Evolutionary conservation across 2,113 vertebrate species (phyloP), one percentile per base, ranked within the genome.

Genomic region (Dasyprocta punctata): DNA sequence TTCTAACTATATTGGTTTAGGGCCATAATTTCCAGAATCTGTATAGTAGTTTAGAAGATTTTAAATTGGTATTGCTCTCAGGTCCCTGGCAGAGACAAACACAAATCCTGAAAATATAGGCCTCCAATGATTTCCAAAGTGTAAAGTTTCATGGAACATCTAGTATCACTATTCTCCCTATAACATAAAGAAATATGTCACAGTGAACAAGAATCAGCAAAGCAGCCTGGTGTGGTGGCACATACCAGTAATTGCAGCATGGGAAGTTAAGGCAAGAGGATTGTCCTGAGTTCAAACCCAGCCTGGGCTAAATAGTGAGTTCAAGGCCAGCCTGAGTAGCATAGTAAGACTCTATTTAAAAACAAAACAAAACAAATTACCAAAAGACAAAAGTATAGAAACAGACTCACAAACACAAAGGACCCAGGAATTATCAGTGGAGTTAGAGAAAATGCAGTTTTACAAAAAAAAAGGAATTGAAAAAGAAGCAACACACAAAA

Each of bases 381-480:
- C 75, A 52, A 16, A 80, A 80, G 17, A 36, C 10, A 60, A 54
- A 82, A 44, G 4, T 33, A 63, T 3, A 38, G 1, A 83, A 85
- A 90, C 5, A 95, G 63, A 81, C 22, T 28, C 63, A 69, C 26
- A 93, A 73, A 91, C 19, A 17, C 1, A 36, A 19, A 22, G 73
- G 54, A 92, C 41, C 44, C 1, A 33, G 47, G 8, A 38, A 91
- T 71, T 54, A 92, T n/a, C 20, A 86, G 26, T 44, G 60, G 38
- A 41, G 16, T 80, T 67, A 78, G 71, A 95, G 44, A 89, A 96
- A 97, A 89, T 30, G 24, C 3, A 54, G 22, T 78, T 63, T 71
- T 69, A 33, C 54, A 71, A 60, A 49, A n/a, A n/a, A 49, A 56
- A 58, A 61, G 33, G 12, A 82, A 30, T 67, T 92, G 7, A 75